Evolutionary conservation across 2,797 vertebrate species (phyloP).

Genomic region (Toxotes lorentzi): DNA sequence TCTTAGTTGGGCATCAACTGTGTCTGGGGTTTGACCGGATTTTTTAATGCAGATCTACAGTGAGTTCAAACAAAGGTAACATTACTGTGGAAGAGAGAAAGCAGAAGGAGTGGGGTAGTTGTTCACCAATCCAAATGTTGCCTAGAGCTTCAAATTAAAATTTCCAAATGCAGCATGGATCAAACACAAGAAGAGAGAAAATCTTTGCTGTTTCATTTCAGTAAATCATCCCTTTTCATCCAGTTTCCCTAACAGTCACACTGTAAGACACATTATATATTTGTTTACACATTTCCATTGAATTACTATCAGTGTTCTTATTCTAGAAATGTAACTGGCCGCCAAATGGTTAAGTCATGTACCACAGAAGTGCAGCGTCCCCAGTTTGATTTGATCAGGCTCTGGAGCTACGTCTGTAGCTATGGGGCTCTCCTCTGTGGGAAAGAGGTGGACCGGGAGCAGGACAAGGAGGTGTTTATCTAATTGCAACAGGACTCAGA

Average conservation of each 20-base stretch:
- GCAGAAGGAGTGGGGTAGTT: conserved; percentile 27
- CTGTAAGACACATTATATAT: neutral
- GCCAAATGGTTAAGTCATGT: neutral
- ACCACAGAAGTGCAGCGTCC: neutral
- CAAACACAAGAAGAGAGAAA: conserved; percentile 13
- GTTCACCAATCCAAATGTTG: conserved; percentile 38
- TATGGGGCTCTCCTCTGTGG: conserved; percentile 31
- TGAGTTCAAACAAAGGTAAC: conserved; percentile 59
- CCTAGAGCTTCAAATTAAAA: conserved; percentile 47
- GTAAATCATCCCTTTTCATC: neutral
- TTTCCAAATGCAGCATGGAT: conserved; percentile 37
- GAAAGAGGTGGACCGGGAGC: conserved; percentile 42
- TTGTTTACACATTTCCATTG: conserved; percentile 5
- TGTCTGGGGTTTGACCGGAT: conserved; percentile 23
- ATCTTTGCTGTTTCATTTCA: conserved; percentile 23
- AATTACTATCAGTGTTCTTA: neutral
- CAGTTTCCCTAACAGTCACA: neutral
- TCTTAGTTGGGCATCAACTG: conserved; percentile 28
- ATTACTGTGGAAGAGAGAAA: conserved; percentile 15
- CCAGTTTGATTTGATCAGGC: neutral
- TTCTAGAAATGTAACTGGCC: neutral
- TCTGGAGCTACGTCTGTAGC: neutral
- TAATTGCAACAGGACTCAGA: conserved; percentile 45
- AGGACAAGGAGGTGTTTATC: conserved; percentile 57
- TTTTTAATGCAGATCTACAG: conserved; percentile 24